Base-by-base conservation (phyloP, 2,113 vertebrate genomes). In the Ahaetulla prasina region DNA sequence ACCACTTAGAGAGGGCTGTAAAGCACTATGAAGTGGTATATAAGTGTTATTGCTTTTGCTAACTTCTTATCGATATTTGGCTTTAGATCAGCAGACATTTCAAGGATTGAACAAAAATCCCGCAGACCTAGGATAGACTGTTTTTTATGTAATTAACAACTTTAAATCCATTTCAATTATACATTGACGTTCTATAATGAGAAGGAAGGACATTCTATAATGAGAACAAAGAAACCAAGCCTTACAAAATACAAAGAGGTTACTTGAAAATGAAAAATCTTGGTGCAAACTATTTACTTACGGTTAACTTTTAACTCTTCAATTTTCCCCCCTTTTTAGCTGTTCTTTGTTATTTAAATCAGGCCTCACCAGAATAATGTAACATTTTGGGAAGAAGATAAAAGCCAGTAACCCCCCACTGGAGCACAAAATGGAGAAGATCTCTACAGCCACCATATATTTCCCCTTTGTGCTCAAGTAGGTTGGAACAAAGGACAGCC, bases 391-490 rank as follows among this genome's bases (percentile, higher is more conserved):
- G 10, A 63, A 12, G 8, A 63, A 63, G 60, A 63, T 63, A 11
- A 63, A 63, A 63, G 27, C 60, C 27, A 63, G 27, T 63, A 63
- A 63, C 3, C 60, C 27, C 1, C 27, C 27, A 63, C 11, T 63
- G 27, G 60, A 63, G 27, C 27, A 63, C 60, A 63, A 63, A 63
- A 63, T 30, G 11, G 60, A 63, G 27, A 63, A 63, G 60, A 63
- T 63, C 60, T n/a, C n/a, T n/a, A 35, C 30, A n/a, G 30, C 30
- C 30, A 68, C 12, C 30, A 68, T 68, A 35, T 68, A 68, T 68
- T 68, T 68, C 12, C 63, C 63, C 30, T 87, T 97, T 20, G 97
- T 97, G 93, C 97, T 98, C 8, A 88, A 39, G 87, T 88, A 88
- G 22, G 87, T 43, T 43, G 87, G 52, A 25, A 88, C 52, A 55